phyloP scores from a whole-genome alignment of 2,888 invertebrate genomes.

The Odontocerum albicorne region DNA sequence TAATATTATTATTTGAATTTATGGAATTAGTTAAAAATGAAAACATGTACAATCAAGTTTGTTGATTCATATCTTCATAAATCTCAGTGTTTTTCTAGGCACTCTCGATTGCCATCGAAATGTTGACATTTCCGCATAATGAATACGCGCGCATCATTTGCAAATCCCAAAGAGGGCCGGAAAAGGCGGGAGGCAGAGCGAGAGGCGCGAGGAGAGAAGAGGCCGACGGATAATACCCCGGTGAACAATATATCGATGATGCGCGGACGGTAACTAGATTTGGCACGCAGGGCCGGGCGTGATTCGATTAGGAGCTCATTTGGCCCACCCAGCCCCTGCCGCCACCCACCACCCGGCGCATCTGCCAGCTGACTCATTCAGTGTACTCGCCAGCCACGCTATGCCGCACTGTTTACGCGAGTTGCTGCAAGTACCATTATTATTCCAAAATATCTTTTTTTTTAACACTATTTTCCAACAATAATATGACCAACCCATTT shows the following conservation, averaged over 20 bases:
- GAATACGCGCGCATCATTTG: background rate
- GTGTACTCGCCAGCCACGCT: conserved; percentile 1
- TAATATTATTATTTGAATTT: no score
- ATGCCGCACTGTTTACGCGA: background rate
- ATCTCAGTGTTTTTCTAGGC: no score
- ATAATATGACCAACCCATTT: conserved; percentile 10
- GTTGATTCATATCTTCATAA: no score
- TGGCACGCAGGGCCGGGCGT: conserved; percentile 40
- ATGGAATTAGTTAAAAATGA: no score
- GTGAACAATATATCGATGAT: conserved; percentile 53
- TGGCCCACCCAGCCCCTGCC: conserved; percentile 44
- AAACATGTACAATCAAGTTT: no score
- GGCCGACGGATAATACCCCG: conserved; percentile 26
- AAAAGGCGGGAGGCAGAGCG: no score
- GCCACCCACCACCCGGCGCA: conserved; percentile 35
- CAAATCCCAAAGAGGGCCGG: no score
- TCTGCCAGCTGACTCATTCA: conserved; percentile 24
- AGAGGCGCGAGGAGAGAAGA: no score
- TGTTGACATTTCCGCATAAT: background rate
- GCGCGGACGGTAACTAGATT: conserved; percentile 59
- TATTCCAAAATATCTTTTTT: conserved; percentile 2
- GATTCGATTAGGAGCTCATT: conserved; percentile 53
- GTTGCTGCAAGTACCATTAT: background rate
- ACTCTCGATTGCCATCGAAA: no score
- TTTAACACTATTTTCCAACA: conserved; percentile 9